Base-by-base conservation (phyloP, 2,797 vertebrate species). In the Sebastes nivosus region DNA sequence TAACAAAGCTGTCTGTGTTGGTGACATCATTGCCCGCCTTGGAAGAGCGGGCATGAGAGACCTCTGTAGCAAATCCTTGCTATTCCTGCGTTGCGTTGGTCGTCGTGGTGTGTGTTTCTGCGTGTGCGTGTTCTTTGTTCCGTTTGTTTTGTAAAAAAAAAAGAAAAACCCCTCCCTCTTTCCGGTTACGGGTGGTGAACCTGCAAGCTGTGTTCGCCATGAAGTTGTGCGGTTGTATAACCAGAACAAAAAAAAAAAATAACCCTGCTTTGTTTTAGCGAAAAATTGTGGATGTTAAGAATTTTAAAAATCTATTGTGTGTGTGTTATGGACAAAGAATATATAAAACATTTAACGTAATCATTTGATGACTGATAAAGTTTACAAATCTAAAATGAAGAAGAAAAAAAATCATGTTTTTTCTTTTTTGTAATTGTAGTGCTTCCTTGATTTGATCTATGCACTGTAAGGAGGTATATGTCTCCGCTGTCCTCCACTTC, bases 391-490 rank as follows among this genome's bases (percentile, higher is more conserved):
- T 87, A 93, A 95, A 93, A 94, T 91, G 90, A 94, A 94, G 83
- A 93, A 82, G 81, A 92, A 95, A 95, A 97, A 97, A 97, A 95
- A 42, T 96, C 92, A 94, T 81, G 77, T 88, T 88, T 87, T 92
- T 89, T 83, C 68, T 87, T 92, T 92, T 93, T 95, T 95, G 94
- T 95, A 95, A 95, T 92, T 95, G 94, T 96, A 98, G 96, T 97
- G 97, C 98, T 99, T 99, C 98, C 97, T 98, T 98, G 95, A 97
- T 98, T 98, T 98, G 95, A 98, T 98, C 98, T 99, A 99, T 99
- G 98, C 98, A 99, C 97, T 98, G 93, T 97, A 94, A 89, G 95
- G 97, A 97, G 97, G 96, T 95, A 95, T 94, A 96, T 93, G 87
- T 88, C 93, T 92, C 90, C 84, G 81, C 89, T 89, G 88, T 79